Conservation (phyloP, 2,888 invertebrate species). For the Oxyteleia sp. region DNA sequence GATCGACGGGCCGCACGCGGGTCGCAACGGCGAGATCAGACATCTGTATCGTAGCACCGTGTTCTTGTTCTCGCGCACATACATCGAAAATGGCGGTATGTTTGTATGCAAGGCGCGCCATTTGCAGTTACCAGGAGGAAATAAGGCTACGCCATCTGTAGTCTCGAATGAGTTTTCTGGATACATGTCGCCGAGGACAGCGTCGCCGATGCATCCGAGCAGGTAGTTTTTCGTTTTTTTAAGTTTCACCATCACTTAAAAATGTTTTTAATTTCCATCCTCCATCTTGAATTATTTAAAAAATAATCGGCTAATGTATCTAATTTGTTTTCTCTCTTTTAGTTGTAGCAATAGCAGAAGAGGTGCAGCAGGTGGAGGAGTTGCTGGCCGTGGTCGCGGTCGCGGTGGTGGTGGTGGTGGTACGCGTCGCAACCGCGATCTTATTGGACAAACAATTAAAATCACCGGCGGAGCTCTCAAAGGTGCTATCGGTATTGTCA, state of each 20-base stretch:
- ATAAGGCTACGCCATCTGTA: conserved; percentile 87
- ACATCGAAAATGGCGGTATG: conserved; percentile 99
- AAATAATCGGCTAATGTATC: too few species aligned
- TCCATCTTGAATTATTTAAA: too few species aligned
- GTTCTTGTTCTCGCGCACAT: conserved; percentile 97
- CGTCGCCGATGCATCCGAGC: conserved; percentile 96
- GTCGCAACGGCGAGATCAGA: conserved; percentile 99
- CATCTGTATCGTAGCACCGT: conserved; percentile 98
- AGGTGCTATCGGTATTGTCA: conserved; percentile 99
- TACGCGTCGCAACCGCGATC: conserved; percentile 94
- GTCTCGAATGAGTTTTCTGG: conserved; percentile 88
- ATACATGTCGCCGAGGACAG: conserved; percentile 97
- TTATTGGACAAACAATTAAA: conserved; percentile 98
- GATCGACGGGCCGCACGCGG: too few species aligned
- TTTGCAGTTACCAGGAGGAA: conserved; percentile 92
- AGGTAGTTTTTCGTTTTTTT: conserved; percentile 75
- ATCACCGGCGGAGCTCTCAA: conserved; percentile 99
- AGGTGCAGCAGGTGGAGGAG: too few species aligned
- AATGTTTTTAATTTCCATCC: too few species aligned
- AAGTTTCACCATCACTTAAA: too few species aligned
- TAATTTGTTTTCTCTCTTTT: too few species aligned
- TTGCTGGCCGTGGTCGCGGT: too few species aligned
- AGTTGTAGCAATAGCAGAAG: too few species aligned
- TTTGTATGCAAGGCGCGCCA: conserved; percentile 99
- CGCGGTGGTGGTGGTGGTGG: conserved; percentile 90